Conservation (phyloP, 2,888 invertebrate genomes). For the Trichogramma dendrolimi region DNA sequence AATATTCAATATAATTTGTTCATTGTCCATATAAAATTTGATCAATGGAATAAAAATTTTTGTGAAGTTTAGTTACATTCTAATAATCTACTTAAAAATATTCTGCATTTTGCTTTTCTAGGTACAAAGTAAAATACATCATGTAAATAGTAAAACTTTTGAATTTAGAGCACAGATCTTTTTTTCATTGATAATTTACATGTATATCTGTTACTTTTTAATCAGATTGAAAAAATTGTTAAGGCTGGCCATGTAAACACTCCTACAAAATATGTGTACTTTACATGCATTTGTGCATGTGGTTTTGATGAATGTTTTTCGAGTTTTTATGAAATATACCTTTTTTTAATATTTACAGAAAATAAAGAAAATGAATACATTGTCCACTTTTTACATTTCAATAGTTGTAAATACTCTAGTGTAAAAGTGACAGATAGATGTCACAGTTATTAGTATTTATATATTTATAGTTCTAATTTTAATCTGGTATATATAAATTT, state of each 20-base stretch:
- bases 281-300: slow-evolving; percentile 34
- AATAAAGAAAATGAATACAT: slow-evolving; percentile 29
- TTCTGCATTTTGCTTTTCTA: slow-evolving; percentile 30
- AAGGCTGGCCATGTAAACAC: slow-evolving; percentile 54
- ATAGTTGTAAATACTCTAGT: too few species aligned
- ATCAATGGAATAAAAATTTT: slow-evolving; percentile 29
- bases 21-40: too few species aligned
- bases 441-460: too few species aligned
- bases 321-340: slow-evolving; percentile 30
- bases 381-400: slow-evolving; percentile 16
- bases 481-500: too few species aligned
- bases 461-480: too few species aligned
- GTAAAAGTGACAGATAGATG: too few species aligned
- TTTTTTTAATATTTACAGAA: slow-evolving; percentile 34
- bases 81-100: slow-evolving; percentile 41
- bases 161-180: slow-evolving; percentile 24
- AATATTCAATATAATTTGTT: too few species aligned
- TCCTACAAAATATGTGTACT: slow-evolving; percentile 53
- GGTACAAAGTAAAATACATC: slow-evolving; percentile 6
- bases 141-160: slow-evolving; percentile 22
- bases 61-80: slow-evolving; percentile 10
- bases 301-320: slow-evolving; percentile 33
- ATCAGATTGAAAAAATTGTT: slow-evolving; percentile 47
- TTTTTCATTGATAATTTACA: slow-evolving; percentile 11
- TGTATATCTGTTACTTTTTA: slow-evolving; percentile 28